Percentiles rank a stretch among this genome's conserved stretches.
phyloP scores from a whole-genome alignment of 2,113 vertebrate genomes.

The Ceuthmochares aereus region DNA sequence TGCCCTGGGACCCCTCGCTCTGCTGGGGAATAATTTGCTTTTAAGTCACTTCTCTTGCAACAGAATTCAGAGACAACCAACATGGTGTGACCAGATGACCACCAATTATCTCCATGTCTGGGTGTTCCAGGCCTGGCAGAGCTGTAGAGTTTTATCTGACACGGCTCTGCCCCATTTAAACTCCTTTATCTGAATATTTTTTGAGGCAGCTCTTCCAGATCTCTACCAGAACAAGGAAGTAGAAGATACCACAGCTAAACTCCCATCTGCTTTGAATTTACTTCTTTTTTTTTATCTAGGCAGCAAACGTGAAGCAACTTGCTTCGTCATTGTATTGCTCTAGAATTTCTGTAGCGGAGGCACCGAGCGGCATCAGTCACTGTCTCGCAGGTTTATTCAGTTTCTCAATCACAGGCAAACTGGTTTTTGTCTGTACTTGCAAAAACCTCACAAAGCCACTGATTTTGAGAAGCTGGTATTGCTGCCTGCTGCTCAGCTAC shows the following conservation, averaged over 20 bases:
- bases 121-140: fast-evolving
- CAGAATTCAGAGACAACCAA: fast-evolving
- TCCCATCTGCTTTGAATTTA: neutral
- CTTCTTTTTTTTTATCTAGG: conserved; percentile 22
- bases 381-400: conserved; percentile 30
- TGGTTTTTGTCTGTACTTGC: conserved; percentile 62
- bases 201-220: neutral
- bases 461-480: neutral
- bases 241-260: neutral
- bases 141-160: neutral
- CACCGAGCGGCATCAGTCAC: conserved; percentile 39
- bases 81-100: neutral
- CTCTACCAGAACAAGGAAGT: neutral
- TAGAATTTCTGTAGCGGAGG: conserved; percentile 32
- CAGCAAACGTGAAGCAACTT: conserved; percentile 57
- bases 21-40: neutral
- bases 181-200: neutral
- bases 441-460: neutral
- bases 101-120: neutral
- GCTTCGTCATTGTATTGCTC: conserved; percentile 33
- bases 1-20: neutral
- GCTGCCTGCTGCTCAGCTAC: neutral
- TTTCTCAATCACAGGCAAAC: conserved; percentile 59
- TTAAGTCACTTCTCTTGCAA: fast-evolving
- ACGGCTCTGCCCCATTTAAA: neutral